Conservation (phyloP, 2,888 invertebrate species). For the Lasioglossum marginatum region DNA sequence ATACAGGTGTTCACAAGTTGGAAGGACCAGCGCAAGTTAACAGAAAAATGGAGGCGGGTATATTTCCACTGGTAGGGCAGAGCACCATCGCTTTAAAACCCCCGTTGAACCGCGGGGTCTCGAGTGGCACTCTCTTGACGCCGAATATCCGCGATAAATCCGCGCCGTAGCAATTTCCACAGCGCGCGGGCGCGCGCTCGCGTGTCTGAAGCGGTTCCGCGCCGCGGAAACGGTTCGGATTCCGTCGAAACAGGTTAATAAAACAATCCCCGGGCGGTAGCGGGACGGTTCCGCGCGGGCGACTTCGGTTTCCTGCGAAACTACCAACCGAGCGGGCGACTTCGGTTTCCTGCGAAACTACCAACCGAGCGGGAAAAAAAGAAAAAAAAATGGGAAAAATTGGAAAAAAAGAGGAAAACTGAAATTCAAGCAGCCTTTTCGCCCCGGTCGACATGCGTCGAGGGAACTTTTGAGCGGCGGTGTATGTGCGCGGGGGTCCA, state of each 20-base stretch:
- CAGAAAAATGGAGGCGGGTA: background rate
- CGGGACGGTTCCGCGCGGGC: background rate
- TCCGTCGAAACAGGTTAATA: background rate
- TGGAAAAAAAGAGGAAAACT: background rate
- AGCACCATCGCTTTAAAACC: background rate
- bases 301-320: background rate
- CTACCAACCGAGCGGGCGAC: background rate
- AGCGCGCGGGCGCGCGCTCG: background rate
- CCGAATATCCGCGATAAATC: background rate
- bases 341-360: background rate
- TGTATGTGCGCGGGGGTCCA: conserved; percentile 58
- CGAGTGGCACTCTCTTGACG: background rate
- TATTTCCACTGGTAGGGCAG: background rate
- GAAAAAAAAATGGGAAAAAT: background rate
- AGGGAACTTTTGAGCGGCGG: conserved; percentile 37
- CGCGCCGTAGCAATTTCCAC: background rate
- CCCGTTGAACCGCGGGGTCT: background rate
- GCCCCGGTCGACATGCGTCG: conserved; percentile 29
- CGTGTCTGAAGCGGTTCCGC: background rate
- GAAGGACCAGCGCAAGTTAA: background rate
- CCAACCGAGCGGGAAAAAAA: background rate
- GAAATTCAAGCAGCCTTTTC: conserved; percentile 20
- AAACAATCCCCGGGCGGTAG: background rate
- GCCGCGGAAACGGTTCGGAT: background rate
- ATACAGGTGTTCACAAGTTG: background rate